A percentile compares a stretch with the other conserved stretches of the same genome.
phyloP scores from a whole-genome alignment of 2,888 invertebrate species.

The Eilema depressum region DNA sequence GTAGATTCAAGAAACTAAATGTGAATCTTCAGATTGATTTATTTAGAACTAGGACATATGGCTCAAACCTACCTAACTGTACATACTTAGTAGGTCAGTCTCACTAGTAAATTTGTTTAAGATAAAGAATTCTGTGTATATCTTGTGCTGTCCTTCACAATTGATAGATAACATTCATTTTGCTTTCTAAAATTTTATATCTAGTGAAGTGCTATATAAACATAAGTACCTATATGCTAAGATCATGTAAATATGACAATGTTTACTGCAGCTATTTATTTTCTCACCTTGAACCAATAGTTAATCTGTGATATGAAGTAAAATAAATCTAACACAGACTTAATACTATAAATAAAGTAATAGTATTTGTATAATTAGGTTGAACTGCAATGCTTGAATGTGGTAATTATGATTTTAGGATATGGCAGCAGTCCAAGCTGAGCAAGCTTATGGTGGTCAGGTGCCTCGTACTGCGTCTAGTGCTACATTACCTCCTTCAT shows the following conservation, averaged over 20 bases:
- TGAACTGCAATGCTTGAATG: slow-evolving; percentile 10
- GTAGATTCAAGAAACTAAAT: slow-evolving; percentile 1
- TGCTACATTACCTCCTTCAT: slow-evolving; percentile 88
- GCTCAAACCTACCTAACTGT: slow-evolving; percentile 26
- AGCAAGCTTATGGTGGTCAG: slow-evolving; percentile 84
- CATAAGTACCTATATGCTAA: not conserved
- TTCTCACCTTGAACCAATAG: slow-evolving; percentile 48
- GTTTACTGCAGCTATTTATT: not conserved
- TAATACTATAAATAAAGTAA: not conserved
- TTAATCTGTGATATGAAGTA: slow-evolving; percentile 20
- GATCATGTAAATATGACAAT: slow-evolving; percentile 1
- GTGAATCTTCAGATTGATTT: not conserved
- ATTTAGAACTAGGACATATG: slow-evolving; percentile 26
- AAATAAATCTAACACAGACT: not conserved
- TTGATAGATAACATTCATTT: not conserved
- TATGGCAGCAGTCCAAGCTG: slow-evolving; percentile 86
- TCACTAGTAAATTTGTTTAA: slow-evolving; percentile 11
- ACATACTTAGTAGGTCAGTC: slow-evolving; percentile 12
- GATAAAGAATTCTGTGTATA: slow-evolving; percentile 3
- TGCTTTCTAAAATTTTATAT: not conserved
- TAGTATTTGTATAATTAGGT: not conserved
- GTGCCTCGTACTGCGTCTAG: slow-evolving; percentile 86
- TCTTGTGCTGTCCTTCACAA: not conserved
- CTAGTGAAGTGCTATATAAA: not conserved
- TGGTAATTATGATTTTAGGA: slow-evolving; percentile 77